Conservation (phyloP, 2,113 vertebrate genomes). For the Aphyosemion australe region DNA sequence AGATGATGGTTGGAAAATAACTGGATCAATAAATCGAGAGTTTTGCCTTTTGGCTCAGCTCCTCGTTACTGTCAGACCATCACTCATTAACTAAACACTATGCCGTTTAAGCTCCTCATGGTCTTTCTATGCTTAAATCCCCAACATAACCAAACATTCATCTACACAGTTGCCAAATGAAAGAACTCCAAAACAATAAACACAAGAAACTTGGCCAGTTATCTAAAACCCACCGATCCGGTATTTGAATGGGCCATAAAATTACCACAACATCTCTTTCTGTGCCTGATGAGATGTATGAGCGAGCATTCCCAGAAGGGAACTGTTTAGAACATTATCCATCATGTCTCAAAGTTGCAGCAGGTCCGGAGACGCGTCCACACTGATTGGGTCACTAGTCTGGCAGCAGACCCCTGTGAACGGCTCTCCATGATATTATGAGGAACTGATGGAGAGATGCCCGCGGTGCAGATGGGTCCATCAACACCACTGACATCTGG, state of each 20-base stretch:
- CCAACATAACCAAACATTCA: too few relatives aligned
- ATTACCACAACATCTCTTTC: not conserved
- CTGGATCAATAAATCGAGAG: too few relatives aligned
- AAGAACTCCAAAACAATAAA: too few relatives aligned
- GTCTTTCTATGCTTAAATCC: not conserved
- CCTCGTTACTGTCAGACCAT: too few relatives aligned
- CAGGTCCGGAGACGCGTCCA: not conserved
- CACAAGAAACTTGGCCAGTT: not conserved
- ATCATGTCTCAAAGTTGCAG: conserved; percentile 1
- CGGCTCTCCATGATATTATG: conserved; percentile 17
- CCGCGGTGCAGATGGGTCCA: conserved; percentile 23
- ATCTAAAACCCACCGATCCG: not conserved
- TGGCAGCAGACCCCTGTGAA: conserved; percentile 11
- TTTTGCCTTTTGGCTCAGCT: too few relatives aligned
- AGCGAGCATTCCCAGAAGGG: not conserved
- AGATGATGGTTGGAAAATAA: too few relatives aligned
- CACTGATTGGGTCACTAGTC: conserved; percentile 24
- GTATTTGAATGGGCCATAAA: not conserved
- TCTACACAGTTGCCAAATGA: too few relatives aligned
- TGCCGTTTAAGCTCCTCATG: too few relatives aligned
- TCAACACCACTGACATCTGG: conserved; percentile 38
- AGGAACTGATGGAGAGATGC: conserved; percentile 32
- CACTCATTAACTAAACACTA: too few relatives aligned
- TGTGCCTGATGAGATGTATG: not conserved
- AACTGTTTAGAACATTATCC: not conserved